Evolutionary conservation across 2,797 vertebrate species (phyloP).

Genomic region (Cheirogaleus major): DNA sequence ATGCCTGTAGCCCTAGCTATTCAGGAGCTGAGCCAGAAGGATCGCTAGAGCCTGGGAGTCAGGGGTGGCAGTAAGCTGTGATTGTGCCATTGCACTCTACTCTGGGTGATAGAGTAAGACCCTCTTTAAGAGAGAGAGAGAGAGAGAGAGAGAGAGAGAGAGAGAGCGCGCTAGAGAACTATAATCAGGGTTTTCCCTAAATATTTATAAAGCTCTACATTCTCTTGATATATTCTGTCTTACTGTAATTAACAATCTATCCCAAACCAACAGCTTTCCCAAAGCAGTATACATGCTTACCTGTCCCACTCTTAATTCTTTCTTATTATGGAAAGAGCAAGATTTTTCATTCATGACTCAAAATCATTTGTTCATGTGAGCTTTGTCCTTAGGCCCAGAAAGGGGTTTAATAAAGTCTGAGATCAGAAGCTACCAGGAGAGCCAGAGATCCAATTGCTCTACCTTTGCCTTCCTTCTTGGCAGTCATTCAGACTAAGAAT

Average conservation of each 20-base stretch:
- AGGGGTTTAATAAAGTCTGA: background rate
- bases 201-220: background rate
- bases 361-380: slow-evolving; percentile 33
- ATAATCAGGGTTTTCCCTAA: background rate
- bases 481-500: background rate
- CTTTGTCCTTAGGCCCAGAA: slow-evolving; percentile 32
- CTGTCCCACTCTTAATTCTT: slow-evolving; percentile 60
- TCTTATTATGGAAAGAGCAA: slow-evolving; percentile 19
- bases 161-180: background rate
- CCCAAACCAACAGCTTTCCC: background rate
- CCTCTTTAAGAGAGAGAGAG: too few relatives aligned
- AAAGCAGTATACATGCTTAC: slow-evolving; percentile 46
- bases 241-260: background rate
- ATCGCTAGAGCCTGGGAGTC: background rate
- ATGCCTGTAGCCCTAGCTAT: background rate
- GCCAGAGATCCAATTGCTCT: background rate
- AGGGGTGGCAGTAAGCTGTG: background rate
- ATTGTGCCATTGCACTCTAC: background rate
- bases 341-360: slow-evolving; percentile 70
- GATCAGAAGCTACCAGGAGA: background rate
- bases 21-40: background rate
- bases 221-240: background rate
- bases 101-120: background rate
- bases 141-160: too few relatives aligned
- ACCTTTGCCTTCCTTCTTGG: background rate